Conservation (phyloP, 1,140 invertebrate species). For the Micrasema minimum region DNA sequence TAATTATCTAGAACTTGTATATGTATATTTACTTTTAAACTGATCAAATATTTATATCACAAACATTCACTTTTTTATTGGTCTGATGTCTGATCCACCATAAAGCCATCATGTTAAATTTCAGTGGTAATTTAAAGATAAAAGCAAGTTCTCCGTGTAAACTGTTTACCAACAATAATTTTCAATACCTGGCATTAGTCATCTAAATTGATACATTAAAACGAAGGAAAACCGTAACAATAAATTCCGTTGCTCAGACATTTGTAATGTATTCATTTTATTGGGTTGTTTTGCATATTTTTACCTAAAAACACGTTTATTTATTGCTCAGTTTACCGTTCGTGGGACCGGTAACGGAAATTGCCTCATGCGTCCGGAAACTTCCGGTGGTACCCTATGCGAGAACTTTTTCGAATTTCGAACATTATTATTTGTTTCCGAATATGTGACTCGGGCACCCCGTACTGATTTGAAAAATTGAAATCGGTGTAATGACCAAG, state of each 20-base stretch:
- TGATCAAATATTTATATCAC: too few relatives aligned
- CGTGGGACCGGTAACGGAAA: conserved; percentile 46
- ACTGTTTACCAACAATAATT: too few relatives aligned
- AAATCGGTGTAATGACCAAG: conserved; percentile 34
- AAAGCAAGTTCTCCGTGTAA: too few relatives aligned
- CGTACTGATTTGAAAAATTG: conserved; percentile 45
- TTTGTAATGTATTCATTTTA: conserved; percentile 7
- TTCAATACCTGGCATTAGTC: too few relatives aligned
- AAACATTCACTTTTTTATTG: too few relatives aligned
- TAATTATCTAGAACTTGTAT: too few relatives aligned
- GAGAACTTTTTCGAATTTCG: conserved; percentile 25
- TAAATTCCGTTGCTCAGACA: not conserved
- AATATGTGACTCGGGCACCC: conserved; percentile 27
- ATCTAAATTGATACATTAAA: conserved; percentile 4
- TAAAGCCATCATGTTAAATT: too few relatives aligned
- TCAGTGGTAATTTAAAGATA: too few relatives aligned
- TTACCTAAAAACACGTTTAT: conserved; percentile 40
- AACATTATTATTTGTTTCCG: conserved; percentile 44
- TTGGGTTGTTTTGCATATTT: too few relatives aligned
- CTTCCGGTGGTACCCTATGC: conserved; percentile 43
- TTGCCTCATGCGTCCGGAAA: conserved; percentile 49
- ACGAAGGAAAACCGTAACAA: conserved; percentile 12
- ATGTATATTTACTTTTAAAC: too few relatives aligned
- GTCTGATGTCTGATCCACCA: too few relatives aligned
- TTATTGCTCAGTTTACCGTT: conserved; percentile 40